phyloP scores from a whole-genome alignment of 2,797 vertebrate genomes.

The Falco novaeseelandiae region DNA sequence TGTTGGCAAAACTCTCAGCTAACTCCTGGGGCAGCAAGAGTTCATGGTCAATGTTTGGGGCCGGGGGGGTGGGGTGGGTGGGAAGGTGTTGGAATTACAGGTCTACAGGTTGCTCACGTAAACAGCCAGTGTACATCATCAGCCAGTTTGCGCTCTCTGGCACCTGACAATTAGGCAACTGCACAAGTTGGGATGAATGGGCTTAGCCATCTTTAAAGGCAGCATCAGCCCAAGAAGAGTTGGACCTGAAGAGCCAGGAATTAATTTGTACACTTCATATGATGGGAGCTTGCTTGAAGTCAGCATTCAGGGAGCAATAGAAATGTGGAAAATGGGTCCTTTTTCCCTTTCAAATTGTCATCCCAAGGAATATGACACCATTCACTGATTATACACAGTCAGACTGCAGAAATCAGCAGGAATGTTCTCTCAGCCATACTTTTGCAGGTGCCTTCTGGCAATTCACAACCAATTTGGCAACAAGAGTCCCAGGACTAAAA shows the following conservation, averaged over 20 bases:
- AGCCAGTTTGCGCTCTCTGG: background rate
- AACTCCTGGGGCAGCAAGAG: background rate
- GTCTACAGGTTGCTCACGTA: background rate
- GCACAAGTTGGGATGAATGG: background rate
- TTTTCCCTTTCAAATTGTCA: background rate
- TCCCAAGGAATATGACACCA: background rate
- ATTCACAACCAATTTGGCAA: background rate
- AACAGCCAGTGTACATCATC: background rate
- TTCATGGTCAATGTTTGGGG: background rate
- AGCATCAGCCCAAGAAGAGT: background rate
- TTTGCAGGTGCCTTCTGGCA: background rate
- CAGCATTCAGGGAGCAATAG: background rate
- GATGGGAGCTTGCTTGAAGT: background rate
- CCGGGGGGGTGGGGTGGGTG: too few species aligned
- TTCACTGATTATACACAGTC: background rate
- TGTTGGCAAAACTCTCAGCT: background rate
- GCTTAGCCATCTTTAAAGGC: background rate
- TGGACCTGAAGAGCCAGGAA: background rate
- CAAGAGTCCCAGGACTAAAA: background rate
- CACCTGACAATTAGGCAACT: background rate
- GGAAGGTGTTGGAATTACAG: background rate
- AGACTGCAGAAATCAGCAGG: background rate
- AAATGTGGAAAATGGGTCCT: background rate
- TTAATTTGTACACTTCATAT: background rate
- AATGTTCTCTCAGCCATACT: accelerated